These are phyloP conservation scores for Vulpes ferrilata DNA, from an alignment of 2,113 vertebrate species.

Conservation along the genomic window DNA sequence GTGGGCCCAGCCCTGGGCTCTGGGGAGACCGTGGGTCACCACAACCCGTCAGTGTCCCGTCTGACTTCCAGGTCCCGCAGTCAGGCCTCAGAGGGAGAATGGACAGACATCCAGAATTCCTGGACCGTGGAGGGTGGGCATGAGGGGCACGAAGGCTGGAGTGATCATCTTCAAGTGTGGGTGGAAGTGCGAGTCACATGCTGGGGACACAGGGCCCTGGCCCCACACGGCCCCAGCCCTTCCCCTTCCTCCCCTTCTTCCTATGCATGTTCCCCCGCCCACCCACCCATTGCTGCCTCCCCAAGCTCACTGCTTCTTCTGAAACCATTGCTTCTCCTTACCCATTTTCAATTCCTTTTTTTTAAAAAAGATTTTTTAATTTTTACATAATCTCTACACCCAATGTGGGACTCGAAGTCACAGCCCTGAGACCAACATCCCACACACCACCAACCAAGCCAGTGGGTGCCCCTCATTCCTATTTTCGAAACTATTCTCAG, in stretches of 20 bases:
- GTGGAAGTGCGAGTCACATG: not conserved
- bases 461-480: not conserved
- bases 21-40: not conserved
- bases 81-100: not conserved
- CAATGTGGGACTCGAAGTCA: not conserved
- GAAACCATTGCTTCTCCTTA: not conserved
- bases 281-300: not conserved
- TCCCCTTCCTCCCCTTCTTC: not conserved
- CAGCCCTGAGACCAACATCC: not conserved
- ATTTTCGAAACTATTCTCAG: not conserved
- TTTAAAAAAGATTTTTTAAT: not conserved
- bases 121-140: not conserved
- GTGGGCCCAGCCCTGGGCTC: not conserved
- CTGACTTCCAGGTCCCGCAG: not conserved
- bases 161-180: not conserved
- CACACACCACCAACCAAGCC: accelerated
- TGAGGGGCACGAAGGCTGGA: not conserved
- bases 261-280: not conserved
- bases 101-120: not conserved
- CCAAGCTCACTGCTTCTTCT: not conserved
- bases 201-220: not conserved
- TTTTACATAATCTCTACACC: not conserved
- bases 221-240: not conserved
- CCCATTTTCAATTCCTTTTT: constrained; percentile 8
- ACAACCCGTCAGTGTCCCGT: too few relatives aligned